A percentile compares a stretch with the other conserved stretches of the same genome.
These are phyloP conservation scores for Cygnus buccinator DNA, from an alignment of 2,113 vertebrate genomes.

Conservation along the genomic window DNA sequence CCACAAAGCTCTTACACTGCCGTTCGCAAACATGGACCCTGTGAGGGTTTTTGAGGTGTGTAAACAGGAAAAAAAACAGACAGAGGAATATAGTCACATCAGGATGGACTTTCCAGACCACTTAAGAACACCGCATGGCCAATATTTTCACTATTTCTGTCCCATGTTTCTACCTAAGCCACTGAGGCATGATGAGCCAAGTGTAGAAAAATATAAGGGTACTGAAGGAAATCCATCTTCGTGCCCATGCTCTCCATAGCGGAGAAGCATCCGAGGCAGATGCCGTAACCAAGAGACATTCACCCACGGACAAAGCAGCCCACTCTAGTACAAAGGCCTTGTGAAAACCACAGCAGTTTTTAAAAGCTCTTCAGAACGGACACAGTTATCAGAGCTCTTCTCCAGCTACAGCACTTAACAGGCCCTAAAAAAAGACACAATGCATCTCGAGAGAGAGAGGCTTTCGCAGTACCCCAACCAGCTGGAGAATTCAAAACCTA, in stretches of 20 bases:
- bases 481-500: slow-evolving; percentile 37
- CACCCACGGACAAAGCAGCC: neutral
- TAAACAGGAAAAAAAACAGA: slow-evolving; percentile 32
- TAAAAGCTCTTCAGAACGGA: neutral
- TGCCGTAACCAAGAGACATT: neutral
- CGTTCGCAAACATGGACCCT: neutral
- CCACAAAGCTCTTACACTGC: neutral
- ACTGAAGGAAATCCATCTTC: neutral
- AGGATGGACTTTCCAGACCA: neutral
- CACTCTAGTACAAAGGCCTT: neutral
- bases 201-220: neutral
- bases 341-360: neutral
- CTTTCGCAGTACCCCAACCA: neutral
- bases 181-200: neutral
- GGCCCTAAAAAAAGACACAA: slow-evolving; percentile 49
- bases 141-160: slow-evolving; percentile 28
- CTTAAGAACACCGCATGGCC: neutral
- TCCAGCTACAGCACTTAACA: slow-evolving; percentile 37
- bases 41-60: neutral
- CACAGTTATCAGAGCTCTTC: neutral
- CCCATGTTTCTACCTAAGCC: neutral
- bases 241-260: neutral
- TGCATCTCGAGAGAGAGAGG: neutral
- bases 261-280: neutral
- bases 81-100: neutral